Evolutionary conservation across 1,140 invertebrate genomes (phyloP).

Genomic region (Hydropsyche tenuis): DNA sequence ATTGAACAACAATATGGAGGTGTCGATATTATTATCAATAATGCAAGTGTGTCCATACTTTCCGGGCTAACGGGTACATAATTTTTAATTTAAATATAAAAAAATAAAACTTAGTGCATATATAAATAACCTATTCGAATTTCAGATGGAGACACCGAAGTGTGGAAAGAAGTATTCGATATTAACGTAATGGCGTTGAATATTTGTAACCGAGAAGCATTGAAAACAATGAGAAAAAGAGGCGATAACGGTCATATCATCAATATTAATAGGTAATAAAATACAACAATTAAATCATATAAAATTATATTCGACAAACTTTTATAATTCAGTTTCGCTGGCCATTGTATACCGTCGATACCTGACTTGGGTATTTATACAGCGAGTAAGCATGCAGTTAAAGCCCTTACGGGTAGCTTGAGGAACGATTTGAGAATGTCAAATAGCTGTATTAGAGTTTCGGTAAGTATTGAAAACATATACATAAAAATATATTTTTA

Average conservation of each 20-base stretch:
- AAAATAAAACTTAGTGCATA: conserved; percentile 1
- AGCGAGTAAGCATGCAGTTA: conserved; percentile 67
- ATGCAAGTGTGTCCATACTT: conserved; percentile 63
- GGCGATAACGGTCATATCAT: conserved; percentile 73
- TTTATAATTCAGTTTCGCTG: conserved; percentile 53
- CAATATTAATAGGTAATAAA: conserved; percentile 70
- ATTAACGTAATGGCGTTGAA: conserved; percentile 73
- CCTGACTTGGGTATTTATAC: conserved; percentile 63
- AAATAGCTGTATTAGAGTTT: conserved; percentile 68
- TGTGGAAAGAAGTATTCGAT: conserved; percentile 61
- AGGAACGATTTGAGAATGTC: conserved; percentile 67
- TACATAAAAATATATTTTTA: background rate
- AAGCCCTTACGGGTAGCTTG: conserved; percentile 67
- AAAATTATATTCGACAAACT: background rate
- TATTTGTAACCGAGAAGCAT: conserved; percentile 69
- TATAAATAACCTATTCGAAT: background rate
- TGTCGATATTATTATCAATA: conserved; percentile 73
- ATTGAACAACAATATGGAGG: conserved; percentile 65
- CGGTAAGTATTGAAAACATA: conserved; percentile 59
- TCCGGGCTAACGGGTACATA: conserved; percentile 35
- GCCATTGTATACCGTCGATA: conserved; percentile 54
- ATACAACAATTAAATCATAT: background rate
- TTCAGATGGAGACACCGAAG: conserved; percentile 41
- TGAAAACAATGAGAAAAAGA: conserved; percentile 71
- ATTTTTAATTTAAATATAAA: conserved; percentile 13